A percentile compares a stretch with the other conserved stretches of the same genome.
Conservation (phyloP, 2,888 invertebrate species). For the Dione vanillae region DNA sequence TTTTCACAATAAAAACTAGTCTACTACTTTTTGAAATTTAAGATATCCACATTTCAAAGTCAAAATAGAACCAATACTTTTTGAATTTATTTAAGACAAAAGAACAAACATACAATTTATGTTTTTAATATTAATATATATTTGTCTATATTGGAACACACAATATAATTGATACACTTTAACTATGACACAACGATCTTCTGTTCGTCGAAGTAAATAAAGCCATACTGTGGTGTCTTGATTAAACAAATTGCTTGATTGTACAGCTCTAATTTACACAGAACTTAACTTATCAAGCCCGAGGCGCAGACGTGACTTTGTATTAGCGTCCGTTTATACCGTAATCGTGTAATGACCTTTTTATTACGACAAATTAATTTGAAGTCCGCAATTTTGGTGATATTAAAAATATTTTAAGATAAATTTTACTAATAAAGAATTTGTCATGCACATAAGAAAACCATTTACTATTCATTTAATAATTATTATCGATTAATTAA, state of each 20-base stretch:
- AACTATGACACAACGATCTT: not conserved
- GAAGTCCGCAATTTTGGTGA: not conserved
- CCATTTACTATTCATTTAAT: too few species aligned
- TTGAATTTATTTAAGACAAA: too few species aligned
- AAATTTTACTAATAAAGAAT: not conserved
- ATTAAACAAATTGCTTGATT: slow-evolving; percentile 58
- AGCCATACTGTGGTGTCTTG: slow-evolving; percentile 44
- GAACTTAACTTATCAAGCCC: slow-evolving; percentile 48
- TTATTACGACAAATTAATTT: not conserved
- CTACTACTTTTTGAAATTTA: too few species aligned
- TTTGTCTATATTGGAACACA: too few species aligned
- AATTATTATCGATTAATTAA: too few species aligned
- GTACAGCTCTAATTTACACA: slow-evolving; percentile 53
- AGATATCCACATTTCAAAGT: too few species aligned
- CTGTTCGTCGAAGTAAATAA: slow-evolving; percentile 25
- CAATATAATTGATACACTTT: too few species aligned
- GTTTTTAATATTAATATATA: too few species aligned
- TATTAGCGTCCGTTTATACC: slow-evolving; percentile 45
- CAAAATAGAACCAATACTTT: too few species aligned
- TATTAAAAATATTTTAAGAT: not conserved
- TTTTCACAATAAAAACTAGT: too few species aligned
- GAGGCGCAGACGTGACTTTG: slow-evolving; percentile 54
- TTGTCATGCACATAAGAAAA: too few species aligned
- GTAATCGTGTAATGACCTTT: not conserved
- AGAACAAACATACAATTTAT: too few species aligned